Base-by-base conservation (phyloP, 2,797 vertebrate genomes). In the Hippopotamyrus pictus region DNA sequence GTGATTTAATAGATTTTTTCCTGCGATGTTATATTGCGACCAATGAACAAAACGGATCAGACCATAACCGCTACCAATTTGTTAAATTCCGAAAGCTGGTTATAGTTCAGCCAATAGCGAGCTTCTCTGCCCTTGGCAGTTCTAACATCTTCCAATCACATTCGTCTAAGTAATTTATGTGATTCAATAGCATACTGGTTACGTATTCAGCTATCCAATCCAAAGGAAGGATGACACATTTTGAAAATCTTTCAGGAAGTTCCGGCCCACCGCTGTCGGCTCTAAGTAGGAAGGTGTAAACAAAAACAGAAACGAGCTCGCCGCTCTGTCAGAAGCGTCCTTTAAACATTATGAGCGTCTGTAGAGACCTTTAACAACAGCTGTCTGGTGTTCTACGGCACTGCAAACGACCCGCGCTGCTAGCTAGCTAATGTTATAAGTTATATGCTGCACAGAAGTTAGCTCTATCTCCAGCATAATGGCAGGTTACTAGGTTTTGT, bases 221-320 rank as follows among this genome's bases (percentile, higher is more conserved):
- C 19, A n/a, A 73, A 85, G 22, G 37, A 73, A 59, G 51, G 11
- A 33, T 57, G 0, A 7, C 90, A 93, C 93, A 91, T 94, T 96
- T 96, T 95, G 95, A 96, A 96, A 92, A 93, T 94, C 93, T 96
- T 95, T 95, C 93, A 92, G 96, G 96, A 97, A 96, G 95, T 95
- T 90, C 83, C 86, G 87, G 84, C 93, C 93, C 92, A 91, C 92
- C 29, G 44, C 69, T 88, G 37, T 73, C 84, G 85, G 90, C 79
- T 65, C 44, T 22, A 48, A 46, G 69, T 33, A 95, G 94, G 94
- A 95, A 95, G 94, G 95, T 95, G 93, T 96, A 96, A 96, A 96
- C 92, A 94, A 93, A 95, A 95, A 90, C 93, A 93, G 95, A 93
- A 92, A 93, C 91, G 91, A 90, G 90, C 92, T 90, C 90, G 93